Percentiles rank a stretch among this genome's conserved stretches.
phyloP scores from a whole-genome alignment of 2,888 invertebrate genomes.

The Synergus itoensis region DNA sequence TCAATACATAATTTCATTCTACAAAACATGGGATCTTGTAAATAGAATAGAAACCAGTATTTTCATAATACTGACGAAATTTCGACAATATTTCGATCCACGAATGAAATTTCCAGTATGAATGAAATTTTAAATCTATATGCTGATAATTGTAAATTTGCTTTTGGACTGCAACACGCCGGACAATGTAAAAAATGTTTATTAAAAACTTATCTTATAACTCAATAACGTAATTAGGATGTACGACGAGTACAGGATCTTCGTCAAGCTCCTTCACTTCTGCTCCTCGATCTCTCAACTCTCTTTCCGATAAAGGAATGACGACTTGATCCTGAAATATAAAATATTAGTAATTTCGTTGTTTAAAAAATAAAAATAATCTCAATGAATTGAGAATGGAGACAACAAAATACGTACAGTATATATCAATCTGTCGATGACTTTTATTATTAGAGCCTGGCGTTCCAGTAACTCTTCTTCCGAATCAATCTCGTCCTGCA shows the following conservation, averaged over 20 bases:
- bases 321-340: conserved; percentile 88
- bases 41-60: background rate
- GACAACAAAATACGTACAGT: conserved; percentile 81
- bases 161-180: background rate
- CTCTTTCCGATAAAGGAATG: conserved; percentile 85
- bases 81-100: background rate
- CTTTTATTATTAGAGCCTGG: conserved; percentile 94
- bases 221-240: conserved; percentile 96
- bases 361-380: background rate
- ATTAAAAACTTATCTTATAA: conserved; percentile 65
- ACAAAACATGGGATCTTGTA: background rate
- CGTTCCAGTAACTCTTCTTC: conserved; percentile 94
- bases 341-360: conserved; percentile 48
- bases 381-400: background rate
- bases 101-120: background rate
- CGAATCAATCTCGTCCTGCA: conserved; percentile 92
- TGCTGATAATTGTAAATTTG: background rate
- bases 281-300: conserved; percentile 79
- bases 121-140: background rate
- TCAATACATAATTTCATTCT: background rate
- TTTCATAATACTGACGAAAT: background rate
- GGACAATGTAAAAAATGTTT: background rate
- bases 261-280: conserved; percentile 80
- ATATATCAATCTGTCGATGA: conserved; percentile 93
- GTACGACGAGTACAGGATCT: conserved; percentile 94